These are phyloP conservation scores for Temnothorax curvispinosus DNA, from an alignment of 1,140 invertebrate genomes.

Conservation along the genomic window DNA sequence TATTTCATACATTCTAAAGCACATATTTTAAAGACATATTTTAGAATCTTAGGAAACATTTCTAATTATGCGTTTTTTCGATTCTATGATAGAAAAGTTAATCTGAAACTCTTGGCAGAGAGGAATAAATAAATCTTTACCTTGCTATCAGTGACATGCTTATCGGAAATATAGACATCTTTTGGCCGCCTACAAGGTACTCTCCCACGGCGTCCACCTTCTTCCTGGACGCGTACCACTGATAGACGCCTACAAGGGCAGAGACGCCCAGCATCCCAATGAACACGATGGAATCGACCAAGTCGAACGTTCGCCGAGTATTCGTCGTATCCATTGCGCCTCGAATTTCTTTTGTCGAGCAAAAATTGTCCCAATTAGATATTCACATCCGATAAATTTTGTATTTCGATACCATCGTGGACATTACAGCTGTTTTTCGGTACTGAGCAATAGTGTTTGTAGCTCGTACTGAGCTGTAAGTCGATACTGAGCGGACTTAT, in stretches of 20 bases:
- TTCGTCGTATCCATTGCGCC: background rate
- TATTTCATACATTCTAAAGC: background rate
- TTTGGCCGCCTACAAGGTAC: constrained; percentile 88
- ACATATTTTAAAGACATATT: background rate
- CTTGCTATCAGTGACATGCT: constrained; percentile 89
- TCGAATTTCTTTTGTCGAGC: background rate
- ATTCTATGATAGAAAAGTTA: background rate
- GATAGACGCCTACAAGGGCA: constrained; percentile 89
- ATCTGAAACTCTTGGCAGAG: background rate
- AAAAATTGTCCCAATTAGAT: background rate
- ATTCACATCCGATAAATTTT: constrained; percentile 19
- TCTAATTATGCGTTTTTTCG: background rate
- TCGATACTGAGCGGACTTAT: background rate
- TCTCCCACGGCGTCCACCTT: constrained; percentile 87
- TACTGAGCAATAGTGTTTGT: background rate
- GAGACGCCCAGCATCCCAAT: constrained; percentile 88
- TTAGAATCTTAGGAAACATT: background rate
- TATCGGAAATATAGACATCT: constrained; percentile 88
- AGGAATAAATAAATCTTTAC: constrained; percentile 76
- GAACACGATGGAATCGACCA: constrained; percentile 88
- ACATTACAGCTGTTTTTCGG: background rate
- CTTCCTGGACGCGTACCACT: constrained; percentile 87
- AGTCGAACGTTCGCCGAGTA: constrained; percentile 80
- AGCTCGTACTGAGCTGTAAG: background rate
- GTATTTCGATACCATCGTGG: background rate